Percentiles rank a stretch among this genome's conserved stretches.
These are phyloP conservation scores for Petroica traversi DNA, from an alignment of 2,113 vertebrate genomes.

Conservation along the genomic window DNA sequence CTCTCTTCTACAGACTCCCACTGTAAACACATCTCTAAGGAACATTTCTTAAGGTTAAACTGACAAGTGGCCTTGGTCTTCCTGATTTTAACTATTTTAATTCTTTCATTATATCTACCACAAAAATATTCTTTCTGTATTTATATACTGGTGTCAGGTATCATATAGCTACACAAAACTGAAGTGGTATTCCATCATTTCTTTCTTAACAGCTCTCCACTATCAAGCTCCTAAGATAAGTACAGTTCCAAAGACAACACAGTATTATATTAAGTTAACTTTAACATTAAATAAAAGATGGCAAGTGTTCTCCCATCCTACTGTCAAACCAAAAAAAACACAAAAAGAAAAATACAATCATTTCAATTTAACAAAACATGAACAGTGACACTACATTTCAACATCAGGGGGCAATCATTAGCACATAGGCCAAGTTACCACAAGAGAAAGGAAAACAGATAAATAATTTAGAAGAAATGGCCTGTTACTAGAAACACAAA, in stretches of 20 bases:
- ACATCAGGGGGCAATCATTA: neutral
- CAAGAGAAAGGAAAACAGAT: neutral
- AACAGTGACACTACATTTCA: neutral
- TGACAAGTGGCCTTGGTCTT: neutral
- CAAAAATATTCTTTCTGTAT: neutral
- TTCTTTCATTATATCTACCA: neutral
- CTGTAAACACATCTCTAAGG: neutral
- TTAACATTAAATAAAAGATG: neutral
- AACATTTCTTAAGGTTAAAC: neutral
- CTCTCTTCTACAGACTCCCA: neutral
- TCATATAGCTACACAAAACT: neutral
- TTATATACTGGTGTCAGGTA: neutral
- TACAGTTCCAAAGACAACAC: neutral
- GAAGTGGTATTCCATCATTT: neutral
- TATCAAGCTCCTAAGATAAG: neutral
- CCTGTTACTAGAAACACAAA: neutral
- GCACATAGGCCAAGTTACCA: neutral
- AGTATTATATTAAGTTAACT: neutral
- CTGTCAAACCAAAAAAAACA: neutral
- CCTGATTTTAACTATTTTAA: neutral
- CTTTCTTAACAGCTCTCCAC: neutral
- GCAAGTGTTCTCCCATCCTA: neutral
- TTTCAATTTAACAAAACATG: neutral
- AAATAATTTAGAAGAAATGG: neutral
- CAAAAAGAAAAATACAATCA: neutral